Base-by-base conservation (phyloP, 2,113 vertebrate species). In the Syngnathus scovelli region DNA sequence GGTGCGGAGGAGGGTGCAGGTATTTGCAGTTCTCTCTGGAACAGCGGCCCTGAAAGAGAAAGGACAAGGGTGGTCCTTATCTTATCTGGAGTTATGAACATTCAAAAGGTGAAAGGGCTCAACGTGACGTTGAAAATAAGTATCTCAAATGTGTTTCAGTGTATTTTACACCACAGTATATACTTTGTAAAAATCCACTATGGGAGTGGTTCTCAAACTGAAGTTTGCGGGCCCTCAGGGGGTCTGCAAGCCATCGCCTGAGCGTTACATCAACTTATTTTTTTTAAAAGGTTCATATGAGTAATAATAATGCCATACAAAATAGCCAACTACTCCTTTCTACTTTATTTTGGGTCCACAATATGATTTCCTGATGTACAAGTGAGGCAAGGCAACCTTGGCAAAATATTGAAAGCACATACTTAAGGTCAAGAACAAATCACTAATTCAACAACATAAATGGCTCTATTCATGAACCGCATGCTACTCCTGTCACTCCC, bases 11-110 rank as follows among this genome's bases (percentile, higher is more conserved):
- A 43, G 96, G 96, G 83, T 99, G 96, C 83, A 99, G 93, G 66
- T 99, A 99, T 90, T 99, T 99, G 91, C 96, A 98, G 87, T 98
- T 98, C 92, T 98, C 96, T 81, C 96, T 93, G 80, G 96, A 96
- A 76, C 96, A 99, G 76, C 96, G 96, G 61, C 96, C 96, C 96
- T 99, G 77, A 55, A 76, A 23, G 67, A 18, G 48, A 73, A 16
- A 39, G 1, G 52, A n/a, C 61, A 44, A 16, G 12, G 13, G n/a
- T 27, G 15, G 15, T 4, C 21, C 58, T 58, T 58, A 58, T 58
- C 56, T 33, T 56, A 56, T 56, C 55, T 56, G 55, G 6, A 7
- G 36, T 56, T 56, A 27, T 1, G 27, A 6, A 13, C 55, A 56
- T 36, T 33, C 36, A 52, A 56, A 27, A 56, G 55, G 27, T 1